These are phyloP conservation scores for Sebastes fasciatus DNA, from an alignment of 2,113 vertebrate genomes.

Conservation along the genomic window DNA sequence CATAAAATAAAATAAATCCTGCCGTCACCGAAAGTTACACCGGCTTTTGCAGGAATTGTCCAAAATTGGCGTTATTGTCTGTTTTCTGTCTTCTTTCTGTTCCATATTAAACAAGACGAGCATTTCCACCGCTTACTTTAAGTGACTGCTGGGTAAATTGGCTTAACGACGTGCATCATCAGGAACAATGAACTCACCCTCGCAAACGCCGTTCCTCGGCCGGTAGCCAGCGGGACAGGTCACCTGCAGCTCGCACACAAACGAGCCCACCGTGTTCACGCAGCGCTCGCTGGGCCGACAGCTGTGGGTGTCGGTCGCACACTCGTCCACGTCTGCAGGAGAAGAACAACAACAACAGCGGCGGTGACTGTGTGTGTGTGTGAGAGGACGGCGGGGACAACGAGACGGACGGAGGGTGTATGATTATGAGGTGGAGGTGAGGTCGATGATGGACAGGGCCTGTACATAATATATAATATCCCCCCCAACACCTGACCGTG, in stretches of 20 bases:
- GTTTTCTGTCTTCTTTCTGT: not conserved
- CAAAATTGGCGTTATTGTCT: not conserved
- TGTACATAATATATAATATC: not conserved
- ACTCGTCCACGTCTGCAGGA: slow-evolving; percentile 92
- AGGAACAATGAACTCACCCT: slow-evolving; percentile 82
- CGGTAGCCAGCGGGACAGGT: slow-evolving; percentile 88
- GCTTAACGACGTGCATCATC: slow-evolving; percentile 34
- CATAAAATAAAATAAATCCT: not conserved
- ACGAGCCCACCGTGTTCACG: slow-evolving; percentile 90
- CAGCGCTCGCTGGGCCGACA: slow-evolving; percentile 89
- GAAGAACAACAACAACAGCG: slow-evolving; percentile 32
- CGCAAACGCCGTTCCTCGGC: slow-evolving; percentile 85
- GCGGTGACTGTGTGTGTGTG: slow-evolving; percentile 5
- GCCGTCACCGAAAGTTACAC: not conserved
- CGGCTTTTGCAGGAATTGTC: not conserved
- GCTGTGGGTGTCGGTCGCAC: slow-evolving; percentile 86
- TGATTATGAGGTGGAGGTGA: slow-evolving; percentile 3
- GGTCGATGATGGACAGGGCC: not conserved
- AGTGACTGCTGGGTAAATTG: slow-evolving; percentile 44
- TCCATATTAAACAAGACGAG: slow-evolving; percentile 13
- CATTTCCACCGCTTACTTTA: slow-evolving; percentile 3
- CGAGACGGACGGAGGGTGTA: not conserved
- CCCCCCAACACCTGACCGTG: not conserved
- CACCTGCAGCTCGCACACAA: slow-evolving; percentile 87
- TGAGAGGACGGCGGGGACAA: not conserved